A percentile compares a stretch with the other conserved stretches of the same genome.
Evolutionary conservation across 2,113 vertebrate genomes (phyloP).

Genomic region (Octodon degus): DNA sequence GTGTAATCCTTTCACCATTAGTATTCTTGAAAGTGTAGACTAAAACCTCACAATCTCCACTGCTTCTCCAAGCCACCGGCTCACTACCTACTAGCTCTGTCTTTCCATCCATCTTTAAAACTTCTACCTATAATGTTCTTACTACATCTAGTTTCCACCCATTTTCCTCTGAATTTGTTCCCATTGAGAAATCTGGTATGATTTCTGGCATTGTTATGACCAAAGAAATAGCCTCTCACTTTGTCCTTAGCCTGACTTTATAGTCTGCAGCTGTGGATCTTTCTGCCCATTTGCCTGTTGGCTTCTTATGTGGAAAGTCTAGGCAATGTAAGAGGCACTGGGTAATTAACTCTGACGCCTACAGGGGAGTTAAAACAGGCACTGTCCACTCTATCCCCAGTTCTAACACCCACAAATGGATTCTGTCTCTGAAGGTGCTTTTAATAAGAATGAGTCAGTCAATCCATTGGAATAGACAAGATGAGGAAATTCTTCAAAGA

Average conservation of each 20-base stretch:
- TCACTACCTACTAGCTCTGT: background rate
- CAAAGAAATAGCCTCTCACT: slow-evolving; percentile 11
- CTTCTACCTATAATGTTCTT: background rate
- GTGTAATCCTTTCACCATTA: background rate
- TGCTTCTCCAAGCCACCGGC: background rate
- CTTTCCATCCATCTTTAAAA: background rate
- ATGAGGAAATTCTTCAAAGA: slow-evolving; percentile 1
- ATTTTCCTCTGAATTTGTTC: slow-evolving; percentile 38
- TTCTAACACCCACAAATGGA: background rate
- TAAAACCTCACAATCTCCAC: background rate
- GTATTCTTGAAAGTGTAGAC: background rate
- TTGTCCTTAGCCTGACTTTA: background rate
- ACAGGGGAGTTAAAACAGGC: background rate
- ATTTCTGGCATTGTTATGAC: background rate
- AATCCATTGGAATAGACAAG: background rate
- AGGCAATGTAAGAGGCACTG: background rate
- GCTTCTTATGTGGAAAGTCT: background rate
- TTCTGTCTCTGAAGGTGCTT: background rate
- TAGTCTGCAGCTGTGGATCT: background rate
- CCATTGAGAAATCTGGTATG: background rate
- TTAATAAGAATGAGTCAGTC: slow-evolving; percentile 28
- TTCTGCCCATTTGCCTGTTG: background rate
- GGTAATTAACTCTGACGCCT: slow-evolving; percentile 12
- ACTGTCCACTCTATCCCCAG: too few species aligned
- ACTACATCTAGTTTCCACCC: background rate